Conservation (phyloP, 2,888 invertebrate species). For the Gibbula magus region DNA sequence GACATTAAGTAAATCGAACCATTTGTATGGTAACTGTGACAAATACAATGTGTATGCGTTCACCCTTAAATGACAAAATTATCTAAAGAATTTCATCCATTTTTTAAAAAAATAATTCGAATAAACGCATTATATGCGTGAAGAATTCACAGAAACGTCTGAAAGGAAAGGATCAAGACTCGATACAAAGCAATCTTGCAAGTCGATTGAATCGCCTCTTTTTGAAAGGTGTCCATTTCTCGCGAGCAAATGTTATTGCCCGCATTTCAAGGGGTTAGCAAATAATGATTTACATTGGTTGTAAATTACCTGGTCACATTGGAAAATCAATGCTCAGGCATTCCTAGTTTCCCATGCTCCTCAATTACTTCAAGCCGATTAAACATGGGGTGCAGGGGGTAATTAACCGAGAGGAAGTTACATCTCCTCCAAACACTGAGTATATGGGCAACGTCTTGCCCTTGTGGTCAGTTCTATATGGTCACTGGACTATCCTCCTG, state of each 20-base stretch:
- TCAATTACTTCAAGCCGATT: conserved; percentile 22
- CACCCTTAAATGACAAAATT: no score
- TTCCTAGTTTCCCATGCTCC: conserved; percentile 1
- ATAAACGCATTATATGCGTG: no score
- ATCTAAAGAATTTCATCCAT: no score
- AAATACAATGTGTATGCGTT: no score
- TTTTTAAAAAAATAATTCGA: no score
- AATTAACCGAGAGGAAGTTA: conserved; percentile 13
- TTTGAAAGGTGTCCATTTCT: not conserved
- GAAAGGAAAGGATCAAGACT: no score
- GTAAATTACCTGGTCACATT: conserved; percentile 3
- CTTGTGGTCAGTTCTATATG: not conserved
- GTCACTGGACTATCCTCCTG: not conserved
- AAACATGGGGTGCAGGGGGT: conserved; percentile 6
- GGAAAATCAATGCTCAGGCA: conserved; percentile 12
- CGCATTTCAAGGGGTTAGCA: not conserved
- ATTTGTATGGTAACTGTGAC: no score
- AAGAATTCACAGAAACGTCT: no score
- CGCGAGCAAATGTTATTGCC: not conserved
- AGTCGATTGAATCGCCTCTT: not conserved
- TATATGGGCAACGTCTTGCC: not conserved
- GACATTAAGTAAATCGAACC: no score
- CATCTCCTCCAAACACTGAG: not conserved
- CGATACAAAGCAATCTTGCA: no score
- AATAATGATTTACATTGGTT: not conserved